Percentiles rank a stretch among this genome's conserved stretches.
Conservation (phyloP, 2,113 vertebrate species). For the Microcebus griseorufus region DNA sequence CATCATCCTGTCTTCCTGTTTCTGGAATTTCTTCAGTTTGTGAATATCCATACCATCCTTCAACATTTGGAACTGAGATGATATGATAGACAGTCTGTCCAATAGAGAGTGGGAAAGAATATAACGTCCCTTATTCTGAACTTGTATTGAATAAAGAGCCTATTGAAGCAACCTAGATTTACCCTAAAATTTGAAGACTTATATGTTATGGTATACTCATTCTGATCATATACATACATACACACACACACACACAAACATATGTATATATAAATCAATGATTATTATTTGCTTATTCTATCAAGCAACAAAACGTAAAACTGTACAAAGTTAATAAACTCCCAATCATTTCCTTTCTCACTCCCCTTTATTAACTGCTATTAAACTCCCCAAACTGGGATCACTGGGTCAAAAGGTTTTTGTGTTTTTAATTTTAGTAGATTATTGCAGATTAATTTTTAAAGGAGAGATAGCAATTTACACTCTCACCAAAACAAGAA, state of each 20-base stretch:
- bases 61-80: not conserved
- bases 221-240: not conserved
- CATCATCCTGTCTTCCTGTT: not conserved
- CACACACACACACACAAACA: not conserved
- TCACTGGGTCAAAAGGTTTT: not conserved
- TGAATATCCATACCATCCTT: not conserved
- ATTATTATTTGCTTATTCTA: not conserved
- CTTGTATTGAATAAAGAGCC: not conserved
- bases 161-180: not conserved
- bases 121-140: not conserved
- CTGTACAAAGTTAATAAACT: not conserved
- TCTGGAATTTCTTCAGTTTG: not conserved
- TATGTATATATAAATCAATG: not conserved
- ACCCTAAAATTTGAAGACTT: not conserved
- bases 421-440: not conserved
- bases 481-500: accelerated
- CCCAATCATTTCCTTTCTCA: not conserved
- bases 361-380: not conserved
- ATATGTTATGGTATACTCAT: not conserved
- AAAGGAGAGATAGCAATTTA: not conserved
- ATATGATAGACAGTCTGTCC: accelerated
- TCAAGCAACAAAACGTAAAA: not conserved
- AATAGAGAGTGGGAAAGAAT: not conserved
- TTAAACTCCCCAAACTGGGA: not conserved
- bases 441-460: not conserved